Base-by-base conservation (phyloP, 1,140 invertebrate species). In the Aporrectodea caliginosa region DNA sequence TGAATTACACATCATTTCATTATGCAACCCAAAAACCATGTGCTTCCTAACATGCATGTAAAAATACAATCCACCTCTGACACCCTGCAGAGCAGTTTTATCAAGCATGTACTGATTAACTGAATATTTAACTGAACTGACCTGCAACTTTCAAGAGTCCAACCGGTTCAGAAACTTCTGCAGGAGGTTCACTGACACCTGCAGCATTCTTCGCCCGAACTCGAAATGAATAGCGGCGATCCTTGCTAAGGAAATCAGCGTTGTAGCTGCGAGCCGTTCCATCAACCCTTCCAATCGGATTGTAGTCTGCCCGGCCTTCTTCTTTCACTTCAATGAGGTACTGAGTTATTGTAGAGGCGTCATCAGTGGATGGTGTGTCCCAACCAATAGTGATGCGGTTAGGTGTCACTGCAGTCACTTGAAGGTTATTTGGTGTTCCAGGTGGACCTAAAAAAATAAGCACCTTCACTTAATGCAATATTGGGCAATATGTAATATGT, bases 161-260 rank as follows among this genome's bases (percentile, higher is more conserved):
- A 43, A 81, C 35, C n/a, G 77, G 43, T 14, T 35, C 68, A 31
- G 35, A 33, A 34, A 81, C 31, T 27, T 32, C 35, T 27, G 74
- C 72, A 32, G 75, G 93, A 0, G 96, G 97, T 88, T 98, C 95
- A 80, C 96, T 95, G 79, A 92, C 92, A 33, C 97, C 98, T 58
- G 94, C 97, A 85, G 96, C 96, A 88, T 99, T 99, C 0, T 98
- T 92, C 22, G 98, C 97, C 27, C 97, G 93, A n/a, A 99, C 93
- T 71, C 98, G 91, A 91, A 99, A 99, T 88, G 98, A 95, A 87
- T 99, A 99, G 85, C 98, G 95, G 86, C 97, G 94, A 16, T 95
- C 95, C 84, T 96, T 95, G 1, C 91, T 93, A 16, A 99, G 87
- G 83, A 76, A 76, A 76, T 76, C 75, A 76, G 32, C 35, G 31